Base-by-base conservation (phyloP, 1,140 invertebrate genomes). In the Pseudomyrmex concolor region DNA sequence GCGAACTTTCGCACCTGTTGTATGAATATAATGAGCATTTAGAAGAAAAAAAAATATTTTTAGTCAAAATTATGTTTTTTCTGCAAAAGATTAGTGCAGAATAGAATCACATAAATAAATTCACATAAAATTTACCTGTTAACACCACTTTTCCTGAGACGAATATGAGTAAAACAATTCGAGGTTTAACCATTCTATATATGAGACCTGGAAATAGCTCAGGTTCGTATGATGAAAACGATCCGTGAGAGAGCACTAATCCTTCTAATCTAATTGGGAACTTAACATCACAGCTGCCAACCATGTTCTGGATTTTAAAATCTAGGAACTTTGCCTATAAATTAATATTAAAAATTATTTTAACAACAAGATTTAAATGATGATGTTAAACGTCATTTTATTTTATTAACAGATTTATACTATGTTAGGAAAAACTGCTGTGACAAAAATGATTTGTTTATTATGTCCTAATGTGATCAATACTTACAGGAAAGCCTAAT, bases 301-400 rank as follows among this genome's bases (percentile, higher is more conserved):
- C 99, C 98, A 99, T 99, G 93, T 99, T 99, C 95, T 99, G 99
- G 88, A 99, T 99, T 96, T 99, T 99, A 92, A 99, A 99, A 92
- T 99, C 99, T 67, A 99, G 95, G 94, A 99, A 99, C 94, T 99
- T 99, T 7, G 99, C 99, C 96, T 99, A 34, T 34, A 62, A 62
- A n/a, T 67, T 76, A 22, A 66, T n/a, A 82, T 73, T 68, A 2
- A 51, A 43, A 77, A 45, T 25, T 54, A 72, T 22, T 51, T 43
- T 2, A 62, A 45, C 55, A 82, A 25, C 17, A 64, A 34, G 5
- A 34, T 34, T 0, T 34, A 34, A 1, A 34, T 34, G 0, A 34
- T 76, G n/a, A 59, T n/a, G 77, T 73, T 54, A 2, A 51, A 43
- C 60, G 22, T 25, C 34, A 72, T 22, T 51, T 43, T 2, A 34